A percentile compares a stretch with the other conserved stretches of the same genome.
Conservation (phyloP, 2,113 vertebrate species). For the Rana temporaria region DNA sequence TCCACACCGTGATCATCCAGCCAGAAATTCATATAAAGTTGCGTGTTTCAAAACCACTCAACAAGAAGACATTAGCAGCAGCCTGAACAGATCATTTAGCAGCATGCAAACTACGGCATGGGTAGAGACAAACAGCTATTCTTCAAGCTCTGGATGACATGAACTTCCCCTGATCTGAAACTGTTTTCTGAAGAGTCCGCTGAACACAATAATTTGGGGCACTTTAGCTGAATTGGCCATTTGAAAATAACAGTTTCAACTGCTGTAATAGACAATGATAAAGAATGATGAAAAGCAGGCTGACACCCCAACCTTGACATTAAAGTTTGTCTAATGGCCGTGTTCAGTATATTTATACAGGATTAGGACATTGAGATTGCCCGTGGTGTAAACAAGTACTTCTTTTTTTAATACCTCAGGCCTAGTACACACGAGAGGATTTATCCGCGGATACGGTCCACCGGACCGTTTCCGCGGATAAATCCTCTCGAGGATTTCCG, state of each 20-base stretch:
- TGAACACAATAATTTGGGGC: conserved; percentile 28
- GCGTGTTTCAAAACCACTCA: conserved; percentile 17
- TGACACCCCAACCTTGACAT: no score
- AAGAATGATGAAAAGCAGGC: not conserved
- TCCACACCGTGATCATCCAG: not conserved
- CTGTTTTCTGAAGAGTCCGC: conserved; percentile 2
- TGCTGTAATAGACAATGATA: not conserved
- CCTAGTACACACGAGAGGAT: no score
- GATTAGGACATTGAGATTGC: no score
- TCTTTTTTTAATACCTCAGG: no score
- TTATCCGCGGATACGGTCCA: no score
- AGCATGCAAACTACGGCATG: not conserved
- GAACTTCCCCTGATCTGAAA: not conserved
- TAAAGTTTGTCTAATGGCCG: no score
- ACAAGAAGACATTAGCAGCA: not conserved
- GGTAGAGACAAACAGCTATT: conserved; percentile 5
- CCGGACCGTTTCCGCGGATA: no score
- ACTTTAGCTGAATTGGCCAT: conserved; percentile 24
- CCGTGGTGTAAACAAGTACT: no score
- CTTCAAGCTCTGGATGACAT: conserved; percentile 10
- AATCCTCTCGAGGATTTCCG: no score
- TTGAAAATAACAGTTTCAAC: conserved; percentile 10
- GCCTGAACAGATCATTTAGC: conserved; percentile 2
- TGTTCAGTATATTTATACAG: no score
- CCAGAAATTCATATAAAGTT: conserved; percentile 2